Evolutionary conservation across 2,113 vertebrate genomes (phyloP), one percentile per base, ranked within the genome.

Genomic region (Sula dactylatra): DNA sequence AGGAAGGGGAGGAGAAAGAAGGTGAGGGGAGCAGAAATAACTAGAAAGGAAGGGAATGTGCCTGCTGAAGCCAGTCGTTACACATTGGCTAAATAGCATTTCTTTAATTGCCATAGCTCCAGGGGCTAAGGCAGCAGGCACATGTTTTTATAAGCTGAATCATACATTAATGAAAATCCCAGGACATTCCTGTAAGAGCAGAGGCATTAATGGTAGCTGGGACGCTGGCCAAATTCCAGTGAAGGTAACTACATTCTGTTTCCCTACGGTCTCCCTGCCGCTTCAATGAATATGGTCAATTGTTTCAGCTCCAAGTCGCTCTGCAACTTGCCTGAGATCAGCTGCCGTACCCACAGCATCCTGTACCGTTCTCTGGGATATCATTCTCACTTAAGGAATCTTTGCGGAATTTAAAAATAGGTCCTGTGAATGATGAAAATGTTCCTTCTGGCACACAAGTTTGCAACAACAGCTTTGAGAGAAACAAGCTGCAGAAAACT

Each of bases 131-230:
- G 71, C 90, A 92, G 71, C 74, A 92, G 85, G 85, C 85, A 90
- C 67, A 86, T 77, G 92, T 94, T 96, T 96, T 92, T 94, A 45
- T 90, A 95, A 94, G 88, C 79, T 83, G 90, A 93, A 94, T 94
- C 91, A 81, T 70, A 70, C 90, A 86, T 92, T 80, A 81, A 86
- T 66, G 88, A 94, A 96, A 97, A 97, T 94, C 92, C 92, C 82
- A 83, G 90, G 94, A 90, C 85, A 73, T 93, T 96, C 85, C 76
- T 86, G 54, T 32, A 86, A 81, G 88, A 95, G 71, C 64, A 88
- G 66, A 94, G 70, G 85, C 92, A 86, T 96, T 94, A 93, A 67
- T 66, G 45, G 87, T 31, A 94, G 71, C 85, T 88, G 85, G 93
- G 93, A 89, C 0, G 3, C 88, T 93, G 88, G 93, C 96, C 90